These are phyloP conservation scores for Rana temporaria DNA, from an alignment of 2,113 vertebrate species.

Conservation along the genomic window DNA sequence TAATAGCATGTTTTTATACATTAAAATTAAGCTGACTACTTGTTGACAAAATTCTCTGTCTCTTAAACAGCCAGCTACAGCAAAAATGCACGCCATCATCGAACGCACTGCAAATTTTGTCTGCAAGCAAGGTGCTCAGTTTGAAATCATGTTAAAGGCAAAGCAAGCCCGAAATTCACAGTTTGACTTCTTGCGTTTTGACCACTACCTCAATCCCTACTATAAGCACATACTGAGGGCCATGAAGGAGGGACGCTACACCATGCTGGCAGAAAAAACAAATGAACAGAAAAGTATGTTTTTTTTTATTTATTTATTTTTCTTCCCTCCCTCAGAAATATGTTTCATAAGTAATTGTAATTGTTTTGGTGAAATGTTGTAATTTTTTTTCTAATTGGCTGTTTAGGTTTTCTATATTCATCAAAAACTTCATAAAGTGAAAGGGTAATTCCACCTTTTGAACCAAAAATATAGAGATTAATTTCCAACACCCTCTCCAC, in stretches of 20 bases:
- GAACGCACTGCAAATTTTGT: conserved; percentile 96
- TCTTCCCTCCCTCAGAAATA: neutral
- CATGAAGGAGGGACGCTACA: conserved; percentile 95
- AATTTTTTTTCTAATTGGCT: too few species aligned
- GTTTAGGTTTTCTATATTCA: too few species aligned
- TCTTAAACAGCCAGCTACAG: conserved; percentile 85
- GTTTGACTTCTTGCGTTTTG: conserved; percentile 96
- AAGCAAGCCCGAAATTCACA: conserved; percentile 95
- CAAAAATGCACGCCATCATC: conserved; percentile 97
- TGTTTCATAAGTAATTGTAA: neutral
- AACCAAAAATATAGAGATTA: neutral
- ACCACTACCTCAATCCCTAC: conserved; percentile 99
- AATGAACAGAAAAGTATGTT: conserved; percentile 79
- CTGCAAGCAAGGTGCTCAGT: conserved; percentile 94
- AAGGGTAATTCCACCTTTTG: neutral
- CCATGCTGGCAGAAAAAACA: conserved; percentile 71
- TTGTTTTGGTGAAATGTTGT: neutral
- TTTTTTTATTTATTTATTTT: neutral
- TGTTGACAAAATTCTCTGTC: neutral
- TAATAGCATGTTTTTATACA: too few species aligned
- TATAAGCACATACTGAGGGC: conserved; percentile 95
- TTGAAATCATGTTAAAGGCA: conserved; percentile 97
- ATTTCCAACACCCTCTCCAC: neutral
- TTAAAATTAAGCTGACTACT: too few species aligned
- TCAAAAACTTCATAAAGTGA: too few species aligned